Base-by-base conservation (phyloP, 1,140 invertebrate genomes). In the Zaprionus ghesquierei region DNA sequence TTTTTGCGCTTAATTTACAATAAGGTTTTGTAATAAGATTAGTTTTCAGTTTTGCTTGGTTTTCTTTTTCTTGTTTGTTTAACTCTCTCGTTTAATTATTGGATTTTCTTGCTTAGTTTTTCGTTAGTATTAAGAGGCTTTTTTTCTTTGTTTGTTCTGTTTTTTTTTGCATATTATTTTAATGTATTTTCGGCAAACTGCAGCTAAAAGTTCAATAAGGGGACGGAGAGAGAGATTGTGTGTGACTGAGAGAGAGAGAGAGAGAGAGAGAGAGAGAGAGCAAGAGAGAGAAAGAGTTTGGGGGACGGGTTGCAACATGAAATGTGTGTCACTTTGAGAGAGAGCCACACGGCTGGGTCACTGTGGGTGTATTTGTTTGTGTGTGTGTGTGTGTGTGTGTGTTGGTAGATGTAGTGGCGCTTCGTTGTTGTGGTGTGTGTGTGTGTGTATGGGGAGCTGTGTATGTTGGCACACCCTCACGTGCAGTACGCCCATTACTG, bases 21-120 rank as follows among this genome's bases (percentile, higher is more conserved):
- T 90, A 90, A 75, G 72, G 80, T 90, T 90, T 90, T 90, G 87
- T 89, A 89, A 89, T 89, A 89, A 44, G 69, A 75, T 78, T 79
- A 58, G 69, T 78, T 64, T 50, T 77, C 49, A 41, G 25, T 44
- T 69, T 66, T 22, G 20, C 27, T 62, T 76, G 49, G 8, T 33
- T 20, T 76, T 68, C 49, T 54, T n/a, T 60, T 46, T 22, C 44
- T 53, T 59, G 22, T 76, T 66, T 46, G 50, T 50, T 75, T 65
- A 65, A 62, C 62, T 75, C 61, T 81, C 66, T 53, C 54, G 58
- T 59, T 73, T 27, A 35, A 56, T 70, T 70, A 56, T 77, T 61
- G 29, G 56, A 41, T 70, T 82, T 53, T 73, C 46, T 77, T 56
- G 53, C 49, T 55, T 23, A 62, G 64, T 63, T 66, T 62, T 59